Evolutionary conservation across 2,888 invertebrate genomes (phyloP).

Genomic region (Camponotus fellah): DNA sequence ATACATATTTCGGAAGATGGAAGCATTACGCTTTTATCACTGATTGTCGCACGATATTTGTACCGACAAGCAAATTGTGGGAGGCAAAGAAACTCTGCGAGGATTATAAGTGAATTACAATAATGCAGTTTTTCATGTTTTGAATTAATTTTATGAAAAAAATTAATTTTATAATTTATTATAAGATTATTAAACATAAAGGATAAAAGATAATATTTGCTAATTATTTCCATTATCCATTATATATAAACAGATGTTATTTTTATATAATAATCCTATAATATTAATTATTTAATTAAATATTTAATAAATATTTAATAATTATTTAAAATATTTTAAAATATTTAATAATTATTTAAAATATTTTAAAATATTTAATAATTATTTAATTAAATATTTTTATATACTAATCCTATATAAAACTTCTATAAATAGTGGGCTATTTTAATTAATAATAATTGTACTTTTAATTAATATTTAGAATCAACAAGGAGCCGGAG

Average conservation of each 20-base stretch:
- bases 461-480: not conserved
- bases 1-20: slow-evolving; percentile 72
- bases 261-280: too few relatives aligned
- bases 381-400: too few relatives aligned
- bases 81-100: slow-evolving; percentile 73
- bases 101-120: slow-evolving; percentile 69
- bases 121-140: not conserved
- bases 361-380: too few relatives aligned
- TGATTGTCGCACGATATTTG: slow-evolving; percentile 69
- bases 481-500: slow-evolving; percentile 62
- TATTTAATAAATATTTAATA: too few relatives aligned
- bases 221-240: not conserved
- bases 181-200: not conserved
- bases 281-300: too few relatives aligned
- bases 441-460: not conserved
- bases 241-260: too few relatives aligned
- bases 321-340: too few relatives aligned
- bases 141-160: not conserved
- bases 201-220: not conserved
- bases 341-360: too few relatives aligned
- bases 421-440: too few relatives aligned
- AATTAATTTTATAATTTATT: too few relatives aligned
- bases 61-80: slow-evolving; percentile 51
- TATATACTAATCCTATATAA: too few relatives aligned
- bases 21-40: slow-evolving; percentile 71